Evolutionary conservation across 2,113 vertebrate species (phyloP), one percentile per base, ranked within the genome.

Genomic region (Glaucomys volans): DNA sequence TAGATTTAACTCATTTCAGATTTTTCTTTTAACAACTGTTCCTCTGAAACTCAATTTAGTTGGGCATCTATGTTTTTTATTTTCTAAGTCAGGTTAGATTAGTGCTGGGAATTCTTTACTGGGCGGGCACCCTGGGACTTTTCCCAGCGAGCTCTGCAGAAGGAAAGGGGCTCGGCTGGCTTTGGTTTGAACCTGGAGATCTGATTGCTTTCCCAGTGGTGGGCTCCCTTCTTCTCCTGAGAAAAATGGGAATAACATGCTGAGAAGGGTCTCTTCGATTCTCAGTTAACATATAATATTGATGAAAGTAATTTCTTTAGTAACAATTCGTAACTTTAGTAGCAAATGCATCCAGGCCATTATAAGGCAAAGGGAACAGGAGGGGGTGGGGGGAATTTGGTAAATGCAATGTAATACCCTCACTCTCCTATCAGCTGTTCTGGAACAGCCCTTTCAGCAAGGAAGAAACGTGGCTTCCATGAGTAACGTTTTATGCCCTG

Each of bases 41-140:
- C 64, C 44, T 79, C 50, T 92, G 81, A 77, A 90, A 92, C 67
- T 72, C 76, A 67, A 87, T 72, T 50, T 83, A 86, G n/a, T 66
- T 81, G 30, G 26, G 17, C 40, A 52, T 50, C 40, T 95, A 1
- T 42, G 14, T 13, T 86, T 94, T 74, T 44, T 44, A 88, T 81
- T 69, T 80, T 64, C 22, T 84, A 67, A 77, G 3, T 83, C 37
- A 44, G 72, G 1, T 91, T 71, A 79, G 69, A n/a, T 35, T 20
- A 40, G n/a, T 85, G 77, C 62, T 54, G 20, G 50, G 20, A 66
- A 47, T 13, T 59, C 57, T 54, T 18, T 54, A 4, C 4, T 40
- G 4, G 2, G 1, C 2, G 17, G 47, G 64, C 62, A 35, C 89
- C 66, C 69, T 37, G 85, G 62, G 64, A 83, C 17, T 32, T 79